Evolutionary conservation across 2,888 invertebrate genomes (phyloP), one percentile per base, ranked within the genome.

Genomic region (Bimastos eiseni): DNA sequence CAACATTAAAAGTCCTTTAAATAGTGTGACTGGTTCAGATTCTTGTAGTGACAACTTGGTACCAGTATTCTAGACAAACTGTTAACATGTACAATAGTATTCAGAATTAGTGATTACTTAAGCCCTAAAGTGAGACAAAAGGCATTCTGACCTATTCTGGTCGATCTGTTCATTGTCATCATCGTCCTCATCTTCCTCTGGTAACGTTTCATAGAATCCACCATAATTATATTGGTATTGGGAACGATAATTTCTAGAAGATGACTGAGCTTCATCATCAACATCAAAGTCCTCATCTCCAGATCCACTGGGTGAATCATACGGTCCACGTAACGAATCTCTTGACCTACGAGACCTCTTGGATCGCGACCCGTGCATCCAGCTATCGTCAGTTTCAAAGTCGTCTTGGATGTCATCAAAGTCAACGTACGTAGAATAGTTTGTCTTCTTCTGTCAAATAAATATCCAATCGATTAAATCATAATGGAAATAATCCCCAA

Each of bases 321-420:
- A 86, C n/a, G 70, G 70, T 70, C 70, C 70, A 70, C 70, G 70
- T 36, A 86, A 8, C 15, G 86, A 86, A 36, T 86, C 86, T 86
- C 86, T 86, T 36, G 86, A 86, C 36, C 37, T 34, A 6, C 86
- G 86, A 34, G 86, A 86, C 86, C 24, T 86, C 37, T 86, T 86
- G 19, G 86, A 37, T 33, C 86, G 86, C 30, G 86, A 70, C 2
- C 70, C 70, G 13, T 70, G 70, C 70, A 70, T 37, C 86, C 86
- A 86, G 37, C 86, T 86, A 37, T 86, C 37, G 30, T 86, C 86
- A 34, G 86, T 37, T 21, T 37, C 86, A 86, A 36, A 86, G 36
- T 86, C 86, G 17, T 86, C 86, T 86, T 86, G 86, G 36, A 86
- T 86, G 86, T 37, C 37, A 86, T 86, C 86, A 86, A 86, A 86